Percentiles rank a stretch among this genome's conserved stretches.
Evolutionary conservation across 2,888 invertebrate species (phyloP).

Genomic region (Chloroclysta siterata): DNA sequence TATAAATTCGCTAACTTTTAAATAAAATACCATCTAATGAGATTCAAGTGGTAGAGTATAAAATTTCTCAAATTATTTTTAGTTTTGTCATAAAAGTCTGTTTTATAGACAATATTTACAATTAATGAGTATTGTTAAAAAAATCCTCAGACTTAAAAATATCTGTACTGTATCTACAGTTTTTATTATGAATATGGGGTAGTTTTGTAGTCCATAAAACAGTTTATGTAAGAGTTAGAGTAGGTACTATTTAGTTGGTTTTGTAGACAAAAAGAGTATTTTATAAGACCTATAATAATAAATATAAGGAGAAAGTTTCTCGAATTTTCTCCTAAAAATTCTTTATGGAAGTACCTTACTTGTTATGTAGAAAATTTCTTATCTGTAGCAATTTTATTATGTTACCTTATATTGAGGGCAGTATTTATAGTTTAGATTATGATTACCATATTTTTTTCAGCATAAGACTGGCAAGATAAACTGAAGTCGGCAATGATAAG

Average conservation of each 20-base stretch:
- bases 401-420: slow-evolving; percentile 13
- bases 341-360: slow-evolving; percentile 3
- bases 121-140: slow-evolving; percentile 79
- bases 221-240: not conserved
- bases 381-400: slow-evolving; percentile 15
- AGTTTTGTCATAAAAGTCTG: slow-evolving; percentile 44
- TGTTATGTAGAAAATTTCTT: slow-evolving; percentile 29
- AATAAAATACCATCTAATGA: slow-evolving; percentile 82
- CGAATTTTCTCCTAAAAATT: slow-evolving; percentile 24
- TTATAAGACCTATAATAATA: slow-evolving; percentile 9
- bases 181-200: slow-evolving; percentile 29
- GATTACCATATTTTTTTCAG: slow-evolving; percentile 13
- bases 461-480: slow-evolving; percentile 40
- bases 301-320: slow-evolving; percentile 17
- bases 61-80: slow-evolving; percentile 71
- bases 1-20: slow-evolving; percentile 84
- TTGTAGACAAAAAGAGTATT: slow-evolving; percentile 15
- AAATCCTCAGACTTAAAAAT: slow-evolving; percentile 61
- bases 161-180: slow-evolving; percentile 37
- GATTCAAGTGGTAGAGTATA: slow-evolving; percentile 83
- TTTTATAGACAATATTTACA: slow-evolving; percentile 71
- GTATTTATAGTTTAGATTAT: slow-evolving; percentile 12
- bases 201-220: slow-evolving; percentile 31
- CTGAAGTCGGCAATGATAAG: slow-evolving; percentile 27
- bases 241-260: slow-evolving; percentile 3